Base-by-base conservation (phyloP, 2,888 invertebrate species). In the Hydriomena furcata region DNA sequence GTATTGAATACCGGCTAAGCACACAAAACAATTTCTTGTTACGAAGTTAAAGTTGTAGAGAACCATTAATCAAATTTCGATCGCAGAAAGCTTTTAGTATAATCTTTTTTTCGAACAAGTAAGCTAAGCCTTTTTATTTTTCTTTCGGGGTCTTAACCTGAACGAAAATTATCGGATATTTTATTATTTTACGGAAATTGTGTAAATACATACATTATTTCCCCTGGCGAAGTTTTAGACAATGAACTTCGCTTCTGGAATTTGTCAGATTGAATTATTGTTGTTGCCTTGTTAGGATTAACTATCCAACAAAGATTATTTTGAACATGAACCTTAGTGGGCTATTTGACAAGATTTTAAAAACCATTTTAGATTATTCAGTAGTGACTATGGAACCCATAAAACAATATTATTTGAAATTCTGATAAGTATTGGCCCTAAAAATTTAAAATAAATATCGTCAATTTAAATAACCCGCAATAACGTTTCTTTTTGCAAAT, bases 31-130 rank as follows among this genome's bases (percentile, higher is more conserved):
- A 13, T 34, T 24, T 27, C 8, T 34, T 43, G n/a, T 20, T 11
- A 21, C 20, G 3, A 41, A 41, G 42, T 40, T 40, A 11, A 20
- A 21, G 28, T 24, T 32, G 13, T 17, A 42, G 17, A 20, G 20
- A 43, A 21, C 42, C 42, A 43, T 43, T 43, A 34, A 43, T 43
- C 43, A 43, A 27, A 35, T 34, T 43, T 43, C 12, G 27, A 43
- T 43, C 20, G n/a, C 27, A 35, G 27, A 32, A 28, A 36, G 27
- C 44, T 44, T 36, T 43, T 40, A n/a, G 11, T 12, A 41, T 44
- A 28, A 35, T 21, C 21, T 36, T 32, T 46, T 46, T 13, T 13
- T 7, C 12, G 23, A 35, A 12, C 11, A 28, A 24, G 7, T 32
- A 13, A 8, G 12, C 28, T 35, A 44, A 35, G 25, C 30, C 12